phyloP scores from a whole-genome alignment of 2,113 vertebrate species.

The Fregetta grallaria region DNA sequence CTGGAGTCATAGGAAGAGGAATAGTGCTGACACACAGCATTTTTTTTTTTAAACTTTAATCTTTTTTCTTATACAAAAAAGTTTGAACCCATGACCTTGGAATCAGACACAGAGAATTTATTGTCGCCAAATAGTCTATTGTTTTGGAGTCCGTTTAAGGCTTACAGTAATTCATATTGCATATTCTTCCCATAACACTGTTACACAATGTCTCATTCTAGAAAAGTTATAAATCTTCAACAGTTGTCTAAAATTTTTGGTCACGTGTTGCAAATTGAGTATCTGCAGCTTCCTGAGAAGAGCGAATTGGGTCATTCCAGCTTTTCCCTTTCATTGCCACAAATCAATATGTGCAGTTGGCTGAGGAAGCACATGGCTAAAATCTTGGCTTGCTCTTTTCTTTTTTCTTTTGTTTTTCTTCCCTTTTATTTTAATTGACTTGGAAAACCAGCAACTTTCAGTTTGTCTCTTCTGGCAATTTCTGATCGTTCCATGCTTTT shows the following conservation, averaged over 20 bases:
- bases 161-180: background rate
- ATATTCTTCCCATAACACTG: background rate
- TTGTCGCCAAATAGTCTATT: background rate
- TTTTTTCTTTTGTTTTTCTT: background rate
- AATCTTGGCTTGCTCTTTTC: background rate
- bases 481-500: background rate
- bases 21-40: background rate
- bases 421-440: background rate
- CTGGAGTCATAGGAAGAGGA: background rate
- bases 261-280: background rate
- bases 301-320: background rate
- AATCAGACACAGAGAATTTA: background rate
- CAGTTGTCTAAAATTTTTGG: background rate
- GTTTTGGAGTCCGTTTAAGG: background rate
- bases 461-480: background rate
- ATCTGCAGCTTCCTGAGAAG: background rate
- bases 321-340: background rate
- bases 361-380: conserved; percentile 5
- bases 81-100: background rate
- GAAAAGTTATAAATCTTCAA: background rate
- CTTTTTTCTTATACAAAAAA: background rate
- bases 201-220: background rate
- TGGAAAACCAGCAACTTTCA: background rate
- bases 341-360: background rate
- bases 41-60: background rate